Evolutionary conservation across 2,797 vertebrate species (phyloP).

Genomic region (Serranus cabrilla): DNA sequence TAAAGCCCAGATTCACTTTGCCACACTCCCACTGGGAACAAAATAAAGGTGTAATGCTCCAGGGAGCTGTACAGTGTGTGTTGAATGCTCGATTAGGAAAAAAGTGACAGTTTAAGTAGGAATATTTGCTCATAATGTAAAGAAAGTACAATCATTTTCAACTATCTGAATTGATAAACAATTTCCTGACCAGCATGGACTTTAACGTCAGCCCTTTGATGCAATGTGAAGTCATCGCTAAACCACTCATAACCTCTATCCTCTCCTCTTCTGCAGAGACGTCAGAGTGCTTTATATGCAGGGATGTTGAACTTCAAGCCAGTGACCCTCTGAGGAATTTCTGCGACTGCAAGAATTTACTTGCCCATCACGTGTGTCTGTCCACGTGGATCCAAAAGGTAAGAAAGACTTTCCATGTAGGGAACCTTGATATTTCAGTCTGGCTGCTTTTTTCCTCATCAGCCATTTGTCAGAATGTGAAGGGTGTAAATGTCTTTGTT

Average conservation of each 20-base stretch:
- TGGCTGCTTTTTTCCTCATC: slow-evolving; percentile 35
- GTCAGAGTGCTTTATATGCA: slow-evolving; percentile 90
- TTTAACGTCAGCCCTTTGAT: slow-evolving; percentile 36
- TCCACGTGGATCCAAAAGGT: slow-evolving; percentile 84
- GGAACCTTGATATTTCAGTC: slow-evolving; percentile 44
- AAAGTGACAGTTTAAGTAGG: slow-evolving; percentile 1
- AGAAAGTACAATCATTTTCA: not conserved
- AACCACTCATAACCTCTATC: slow-evolving; percentile 28
- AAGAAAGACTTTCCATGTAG: slow-evolving; percentile 36
- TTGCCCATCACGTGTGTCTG: slow-evolving; percentile 79
- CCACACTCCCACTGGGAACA: slow-evolving; percentile 24
- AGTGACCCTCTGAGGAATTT: slow-evolving; percentile 83
- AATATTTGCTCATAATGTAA: slow-evolving; percentile 23
- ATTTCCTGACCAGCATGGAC: slow-evolving; percentile 4
- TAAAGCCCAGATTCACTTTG: slow-evolving; percentile 26
- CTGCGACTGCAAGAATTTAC: slow-evolving; percentile 83
- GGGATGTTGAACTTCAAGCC: slow-evolving; percentile 82
- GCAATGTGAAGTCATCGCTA: slow-evolving; percentile 27
- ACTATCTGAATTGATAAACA: not conserved
- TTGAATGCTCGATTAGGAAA: slow-evolving; percentile 29
- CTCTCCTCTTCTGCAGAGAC: slow-evolving; percentile 84
- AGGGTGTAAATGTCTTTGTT: slow-evolving; percentile 31
- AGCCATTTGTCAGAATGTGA: slow-evolving; percentile 48
- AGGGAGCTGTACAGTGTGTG: slow-evolving; percentile 17
- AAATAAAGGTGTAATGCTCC: slow-evolving; percentile 23